Evolutionary conservation across 2,888 invertebrate species (phyloP).

Genomic region (Ptilodon capucinus): DNA sequence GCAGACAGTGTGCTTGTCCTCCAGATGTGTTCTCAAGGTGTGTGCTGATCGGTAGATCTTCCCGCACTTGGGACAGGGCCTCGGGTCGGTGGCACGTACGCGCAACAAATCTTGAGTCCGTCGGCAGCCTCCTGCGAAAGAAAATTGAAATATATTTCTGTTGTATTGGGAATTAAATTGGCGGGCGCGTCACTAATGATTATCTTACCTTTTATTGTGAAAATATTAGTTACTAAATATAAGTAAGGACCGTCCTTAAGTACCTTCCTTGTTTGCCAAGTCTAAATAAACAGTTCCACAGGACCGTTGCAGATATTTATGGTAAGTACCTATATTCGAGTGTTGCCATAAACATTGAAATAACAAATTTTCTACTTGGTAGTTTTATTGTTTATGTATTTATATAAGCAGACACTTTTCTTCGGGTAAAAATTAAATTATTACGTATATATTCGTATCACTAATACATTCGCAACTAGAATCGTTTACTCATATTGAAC

Average conservation of each 20-base stretch:
- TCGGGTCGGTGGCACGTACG: slow-evolving; percentile 94
- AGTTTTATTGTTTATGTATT: slow-evolving; percentile 78
- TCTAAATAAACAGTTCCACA: too few relatives aligned
- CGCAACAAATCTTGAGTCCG: slow-evolving; percentile 92
- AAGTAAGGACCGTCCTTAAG: too few relatives aligned
- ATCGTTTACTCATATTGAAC: slow-evolving; percentile 80
- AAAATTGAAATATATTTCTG: slow-evolving; percentile 9
- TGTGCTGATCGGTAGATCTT: slow-evolving; percentile 96
- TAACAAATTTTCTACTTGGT: slow-evolving; percentile 69
- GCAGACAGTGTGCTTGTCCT: slow-evolving; percentile 96
- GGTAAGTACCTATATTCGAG: too few relatives aligned
- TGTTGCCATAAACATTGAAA: slow-evolving; percentile 19
- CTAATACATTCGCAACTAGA: slow-evolving; percentile 81
- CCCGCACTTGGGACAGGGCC: slow-evolving; percentile 96
- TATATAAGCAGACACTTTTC: slow-evolving; percentile 80
- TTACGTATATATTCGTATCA: slow-evolving; percentile 82
- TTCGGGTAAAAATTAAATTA: slow-evolving; percentile 81
- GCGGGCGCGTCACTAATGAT: slow-evolving; percentile 3
- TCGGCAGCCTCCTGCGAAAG: slow-evolving; percentile 83
- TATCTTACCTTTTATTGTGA: slow-evolving; percentile 29
- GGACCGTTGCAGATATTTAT: too few relatives aligned
- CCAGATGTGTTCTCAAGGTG: slow-evolving; percentile 94
- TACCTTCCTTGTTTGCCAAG: too few relatives aligned
- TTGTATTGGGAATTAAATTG: slow-evolving; percentile 1
- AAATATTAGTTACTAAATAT: too few relatives aligned